Evolutionary conservation across 1,140 invertebrate species (phyloP).

Genomic region (Colletes latitarsis): DNA sequence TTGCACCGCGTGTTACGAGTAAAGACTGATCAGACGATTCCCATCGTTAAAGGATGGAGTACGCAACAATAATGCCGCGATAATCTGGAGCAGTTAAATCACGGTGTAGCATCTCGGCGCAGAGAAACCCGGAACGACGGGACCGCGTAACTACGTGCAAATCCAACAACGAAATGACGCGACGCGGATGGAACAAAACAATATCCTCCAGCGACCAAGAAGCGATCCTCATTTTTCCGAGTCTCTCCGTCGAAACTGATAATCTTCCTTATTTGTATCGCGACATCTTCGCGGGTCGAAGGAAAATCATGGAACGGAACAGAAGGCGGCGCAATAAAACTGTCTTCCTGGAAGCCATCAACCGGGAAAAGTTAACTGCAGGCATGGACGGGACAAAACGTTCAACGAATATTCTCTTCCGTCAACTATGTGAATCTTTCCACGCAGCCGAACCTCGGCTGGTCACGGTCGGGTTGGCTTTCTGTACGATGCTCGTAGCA

Average conservation of each 20-base stretch:
- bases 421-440: constrained; percentile 13
- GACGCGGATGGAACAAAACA: not conserved
- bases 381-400: not conserved
- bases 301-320: not conserved
- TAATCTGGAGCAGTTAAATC: too few species aligned
- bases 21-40: too few species aligned
- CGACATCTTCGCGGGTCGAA: not conserved
- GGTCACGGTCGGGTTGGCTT: constrained; percentile 61
- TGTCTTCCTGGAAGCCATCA: not conserved
- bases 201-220: not conserved
- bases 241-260: not conserved
- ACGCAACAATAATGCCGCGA: too few species aligned
- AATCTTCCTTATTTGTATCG: not conserved
- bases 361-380: not conserved
- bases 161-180: not conserved
- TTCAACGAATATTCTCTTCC: not conserved
- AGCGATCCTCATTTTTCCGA: too few species aligned
- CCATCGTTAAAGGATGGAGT: too few species aligned
- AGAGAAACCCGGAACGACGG: too few species aligned
- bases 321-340: not conserved
- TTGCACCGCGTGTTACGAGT: not conserved
- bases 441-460: not conserved
- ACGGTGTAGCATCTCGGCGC: too few species aligned
- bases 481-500: constrained; percentile 62
- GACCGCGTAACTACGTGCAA: too few species aligned